Base-by-base conservation (phyloP, 2,797 vertebrate species). In the Enteromius afrohamiltoni region DNA sequence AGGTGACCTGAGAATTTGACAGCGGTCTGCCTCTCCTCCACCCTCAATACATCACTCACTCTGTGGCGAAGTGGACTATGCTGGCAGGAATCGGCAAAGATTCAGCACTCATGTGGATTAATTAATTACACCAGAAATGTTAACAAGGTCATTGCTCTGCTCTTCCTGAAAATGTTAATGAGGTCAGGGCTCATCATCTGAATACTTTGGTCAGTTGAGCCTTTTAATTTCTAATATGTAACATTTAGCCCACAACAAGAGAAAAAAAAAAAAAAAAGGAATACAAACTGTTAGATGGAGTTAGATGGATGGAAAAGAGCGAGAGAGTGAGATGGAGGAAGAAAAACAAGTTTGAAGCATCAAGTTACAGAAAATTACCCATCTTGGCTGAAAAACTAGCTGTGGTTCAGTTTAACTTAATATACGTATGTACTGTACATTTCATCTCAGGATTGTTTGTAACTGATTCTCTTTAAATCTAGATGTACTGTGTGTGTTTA, bases 81-180 rank as follows among this genome's bases (percentile, higher is more conserved):
- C 87, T 80, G 80, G 77, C 83, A 78, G 82, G 89, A 84, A 85
- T 83, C 64, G 29, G 82, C 80, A 83, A 80, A 76, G 62, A 80
- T 83, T 91, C 93, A 88, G 89, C 88, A 88, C 89, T 93, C 93
- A 55, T 90, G 92, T 58, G 88, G 92, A 91, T 93, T 94, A 92
- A 95, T 95, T 94, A 94, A 95, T 95, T 92, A 94, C 88, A 68
- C 62, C 91, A 87, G 89, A 86, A 92, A 92, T 92, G 91, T 88
- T 93, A 92, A 88, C 88, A 93, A 94, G 93, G 93, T 93, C 93
- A 89, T 85, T 49, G 82, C 76, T 10, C 79, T 3, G 87, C 90
- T 91, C 91, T 88, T 89, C 91, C 85, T 87, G 91, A 88, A 91
- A 89, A 83, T 73, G 86, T 83, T 89, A 83, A 90, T 55, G 85